These are phyloP conservation scores for Halcyon senegalensis DNA, from an alignment of 2,113 vertebrate genomes.

Conservation along the genomic window DNA sequence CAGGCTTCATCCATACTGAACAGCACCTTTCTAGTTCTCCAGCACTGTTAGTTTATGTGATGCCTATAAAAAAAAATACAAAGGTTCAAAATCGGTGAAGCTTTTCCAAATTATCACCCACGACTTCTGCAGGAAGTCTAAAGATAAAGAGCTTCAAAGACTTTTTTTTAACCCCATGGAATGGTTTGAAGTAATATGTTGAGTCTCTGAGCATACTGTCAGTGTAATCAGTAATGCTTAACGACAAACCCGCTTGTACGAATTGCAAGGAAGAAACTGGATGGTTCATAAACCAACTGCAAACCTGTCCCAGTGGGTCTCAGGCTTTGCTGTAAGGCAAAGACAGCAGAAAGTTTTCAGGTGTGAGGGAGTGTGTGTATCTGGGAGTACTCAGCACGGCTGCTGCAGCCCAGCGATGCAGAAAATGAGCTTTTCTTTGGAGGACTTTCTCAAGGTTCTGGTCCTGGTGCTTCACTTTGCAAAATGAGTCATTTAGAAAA, in stretches of 20 bases:
- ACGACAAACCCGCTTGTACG: neutral
- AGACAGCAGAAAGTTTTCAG: neutral
- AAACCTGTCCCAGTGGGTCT: neutral
- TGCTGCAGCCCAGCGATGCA: neutral
- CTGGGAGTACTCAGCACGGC: neutral
- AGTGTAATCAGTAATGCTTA: neutral
- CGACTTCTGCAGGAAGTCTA: neutral
- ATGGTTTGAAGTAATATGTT: neutral
- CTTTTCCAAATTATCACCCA: conserved; percentile 3
- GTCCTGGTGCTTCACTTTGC: neutral
- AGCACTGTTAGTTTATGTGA: neutral
- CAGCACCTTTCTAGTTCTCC: neutral
- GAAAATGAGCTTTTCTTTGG: neutral
- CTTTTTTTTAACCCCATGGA: neutral
- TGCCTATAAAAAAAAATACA: conserved; percentile 1
- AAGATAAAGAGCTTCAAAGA: conserved; percentile 8
- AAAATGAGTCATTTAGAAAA: neutral
- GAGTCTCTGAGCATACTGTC: neutral
- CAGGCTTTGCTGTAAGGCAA: neutral
- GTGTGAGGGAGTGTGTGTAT: neutral
- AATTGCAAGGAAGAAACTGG: neutral
- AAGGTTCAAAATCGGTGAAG: neutral
- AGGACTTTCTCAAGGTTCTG: neutral
- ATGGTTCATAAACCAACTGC: neutral
- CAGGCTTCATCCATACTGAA: neutral